Conservation (phyloP, 2,113 vertebrate genomes). For the Nothocercus julius region DNA sequence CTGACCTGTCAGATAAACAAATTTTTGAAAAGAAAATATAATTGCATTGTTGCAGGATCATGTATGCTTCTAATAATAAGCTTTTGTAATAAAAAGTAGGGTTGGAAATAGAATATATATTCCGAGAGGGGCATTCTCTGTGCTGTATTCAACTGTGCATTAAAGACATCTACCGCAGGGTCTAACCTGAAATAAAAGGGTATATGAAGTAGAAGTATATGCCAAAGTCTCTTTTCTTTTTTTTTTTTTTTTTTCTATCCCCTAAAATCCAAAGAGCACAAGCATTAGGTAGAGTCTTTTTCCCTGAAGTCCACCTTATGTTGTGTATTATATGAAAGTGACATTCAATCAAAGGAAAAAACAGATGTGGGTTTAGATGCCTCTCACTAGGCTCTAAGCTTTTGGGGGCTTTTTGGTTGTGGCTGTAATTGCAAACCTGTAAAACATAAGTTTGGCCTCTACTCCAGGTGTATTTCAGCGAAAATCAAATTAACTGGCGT, state of each 20-base stretch:
- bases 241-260: not conserved
- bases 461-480: not conserved
- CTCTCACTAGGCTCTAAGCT: not conserved
- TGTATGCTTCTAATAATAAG: not conserved
- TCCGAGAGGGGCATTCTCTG: not conserved
- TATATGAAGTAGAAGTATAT: not conserved
- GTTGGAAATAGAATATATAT: not conserved
- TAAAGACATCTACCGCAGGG: not conserved
- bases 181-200: not conserved
- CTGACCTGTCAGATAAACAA: not conserved
- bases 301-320: not conserved
- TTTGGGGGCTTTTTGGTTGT: not conserved
- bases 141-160: not conserved
- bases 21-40: not conserved
- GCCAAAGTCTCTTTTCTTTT: not conserved
- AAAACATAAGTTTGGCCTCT: not conserved
- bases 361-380: not conserved
- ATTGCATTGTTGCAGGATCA: not conserved
- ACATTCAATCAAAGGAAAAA: not conserved
- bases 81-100: constrained; percentile 4
- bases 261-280: not conserved
- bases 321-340: not conserved
- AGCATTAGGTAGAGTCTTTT: not conserved
- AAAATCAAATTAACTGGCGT: not conserved
- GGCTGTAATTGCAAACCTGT: not conserved